Evolutionary conservation across 2,888 invertebrate species (phyloP), one percentile per base, ranked within the genome.

Genomic region (Ptilodon capucinus): DNA sequence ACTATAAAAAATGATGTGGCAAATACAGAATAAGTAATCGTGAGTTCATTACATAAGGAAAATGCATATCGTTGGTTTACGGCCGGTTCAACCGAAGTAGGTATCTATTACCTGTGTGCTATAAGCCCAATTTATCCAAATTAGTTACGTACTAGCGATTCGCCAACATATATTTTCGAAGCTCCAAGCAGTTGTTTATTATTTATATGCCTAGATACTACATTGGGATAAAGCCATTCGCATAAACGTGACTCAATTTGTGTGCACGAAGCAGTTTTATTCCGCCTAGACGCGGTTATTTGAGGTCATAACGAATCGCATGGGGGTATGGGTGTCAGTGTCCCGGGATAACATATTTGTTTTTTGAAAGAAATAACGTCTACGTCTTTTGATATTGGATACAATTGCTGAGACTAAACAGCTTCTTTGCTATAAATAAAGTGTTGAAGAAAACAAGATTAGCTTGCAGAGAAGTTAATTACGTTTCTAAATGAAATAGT

Each of bases 301-400:
- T 66, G 71, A 68, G 72, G 76, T 79, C 75, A 77, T 74, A 82
- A 77, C 70, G 71, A 75, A 77, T 67, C 68, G 58, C 67, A 73
- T 54, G 64, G 73, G 74, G 71, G 64, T 58, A 49, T 58, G 48
- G 28, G 69, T 60, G 66, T 68, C 67, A 51, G 48, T 56, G 57
- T 48, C 57, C 52, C 40, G 52, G 57, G 44, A 60, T 56, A 62
- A 51, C 53, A 54, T 70, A 71, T 77, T 74, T 76, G 60, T 71
- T 71, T 68, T 73, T 70, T 57, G 48, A 56, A 55, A 44, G 52
- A 65, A 62, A 71, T 65, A 65, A 64, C 60, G 68, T 71, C 60
- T 57, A 50, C 48, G 21, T 53, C 38, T 59, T 60, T 60, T 49
- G 48, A 48, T 63, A 63, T 64, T 57, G 51, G 57, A 68, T 62